Base-by-base conservation (phyloP, 2,888 invertebrate species). In the Chloromyia formosa region DNA sequence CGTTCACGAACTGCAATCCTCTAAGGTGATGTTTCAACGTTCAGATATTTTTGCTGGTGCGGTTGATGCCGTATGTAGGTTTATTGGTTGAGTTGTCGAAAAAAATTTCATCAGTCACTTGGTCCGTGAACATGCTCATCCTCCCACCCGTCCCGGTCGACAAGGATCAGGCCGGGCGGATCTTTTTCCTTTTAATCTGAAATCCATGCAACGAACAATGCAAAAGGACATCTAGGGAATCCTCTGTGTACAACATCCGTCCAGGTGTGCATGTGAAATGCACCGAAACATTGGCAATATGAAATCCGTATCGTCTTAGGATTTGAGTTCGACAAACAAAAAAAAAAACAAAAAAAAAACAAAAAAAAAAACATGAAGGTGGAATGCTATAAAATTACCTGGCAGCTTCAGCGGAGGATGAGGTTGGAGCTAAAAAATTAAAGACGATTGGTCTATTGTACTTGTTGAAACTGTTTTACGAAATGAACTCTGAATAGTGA, bases 201-300 rank as follows among this genome's bases (percentile, higher is more conserved):
- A 69, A 71, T 56, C 56, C 40, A 56, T 58, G 71, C 58, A 42
- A 20, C 54, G 58, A 71, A 71, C n/a, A 62, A 62, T 66, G 45
- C 71, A 71, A 71, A 58, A 53, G 71, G 20, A 71, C 14, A 71
- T 71, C 40, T 16, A 54, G 35, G 54, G 56, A 71, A 71, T 71
- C 42, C 58, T 40, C 35, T 35, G 27, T 71, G 71, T 35, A 4
- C 73, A 68, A 75, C 75, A 75, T 75, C 75, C 73, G 75, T 73
- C 75, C 75, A 75, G 75, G 75, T 75, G 75, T 75, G 75, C 75
- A 73, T 71, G 71, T 71, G 56, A 71, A 71, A 71, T 71, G 56
- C 71, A 56, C 71, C 58, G 56, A 56, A 71, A 71, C 56, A 71
- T 71, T 56, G 69, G 62, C 20, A 16, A 62, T 27, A 16, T 42